Base-by-base conservation (phyloP, 2,113 vertebrate genomes). In the Microcebus murinus region DNA sequence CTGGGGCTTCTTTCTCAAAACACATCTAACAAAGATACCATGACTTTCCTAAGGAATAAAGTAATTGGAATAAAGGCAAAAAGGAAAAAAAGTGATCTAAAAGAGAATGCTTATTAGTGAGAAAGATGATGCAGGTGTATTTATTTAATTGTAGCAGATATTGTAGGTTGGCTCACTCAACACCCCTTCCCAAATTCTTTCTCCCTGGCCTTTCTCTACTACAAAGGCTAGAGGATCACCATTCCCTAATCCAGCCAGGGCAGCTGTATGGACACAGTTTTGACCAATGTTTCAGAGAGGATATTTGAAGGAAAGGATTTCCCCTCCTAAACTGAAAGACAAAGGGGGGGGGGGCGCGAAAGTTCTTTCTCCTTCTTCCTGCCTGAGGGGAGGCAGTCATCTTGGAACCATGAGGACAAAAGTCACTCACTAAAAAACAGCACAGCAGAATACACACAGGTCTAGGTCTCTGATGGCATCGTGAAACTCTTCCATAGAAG, bases 141-240 rank as follows among this genome's bases (percentile, higher is more conserved):
- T 86, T 85, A 70, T 85, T 82, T 81, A 79, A 87, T 9, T 81
- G 71, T 36, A 67, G 55, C 59, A 63, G 27, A 63, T 36, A 45
- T 34, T 87, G 6, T 67, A 79, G 57, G 52, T 34, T 70, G 71
- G 9, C 77, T 91, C 50, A 59, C 52, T 48, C 77, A 85, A 85
- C 10, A 88, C 70, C 6, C 42, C 39, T 92, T 92, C n/a, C 82
- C 68, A 50, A 90, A 65, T 88, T 89, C 61, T 68, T 93, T 63
- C 73, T 81, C 39, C 71, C 27, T 52, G 55, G 29, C 3, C 57
- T 85, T 82, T 88, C 59, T 82, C 45, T 13, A 14, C 67, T 89
- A 67, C 80, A 83, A 96, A 96, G 61, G 18, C 39, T 86, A 21
- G 34, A 89, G n/a, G 36, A 50, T 67, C 18, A 89, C 74, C 83